Conservation (phyloP, 92 coral and sea anemone species). For the Micromussa lordhowensis region DNA sequence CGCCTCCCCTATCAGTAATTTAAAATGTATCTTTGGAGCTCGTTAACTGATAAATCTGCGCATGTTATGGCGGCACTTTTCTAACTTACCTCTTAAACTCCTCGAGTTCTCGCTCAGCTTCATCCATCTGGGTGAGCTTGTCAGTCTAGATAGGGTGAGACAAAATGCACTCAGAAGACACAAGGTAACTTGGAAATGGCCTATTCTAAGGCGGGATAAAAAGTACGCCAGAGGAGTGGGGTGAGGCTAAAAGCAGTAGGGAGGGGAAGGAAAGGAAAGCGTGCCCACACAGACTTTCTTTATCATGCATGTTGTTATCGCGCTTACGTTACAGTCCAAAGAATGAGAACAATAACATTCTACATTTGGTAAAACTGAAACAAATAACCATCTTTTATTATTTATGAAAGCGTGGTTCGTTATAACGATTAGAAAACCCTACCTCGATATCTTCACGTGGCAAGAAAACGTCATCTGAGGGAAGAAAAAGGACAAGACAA, state of each 20-base stretch:
- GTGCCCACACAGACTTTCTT: neutral
- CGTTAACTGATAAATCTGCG: no score
- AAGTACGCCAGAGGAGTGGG: neutral
- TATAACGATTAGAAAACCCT: neutral
- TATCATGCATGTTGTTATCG: no score
- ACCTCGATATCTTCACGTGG: conserved; percentile 74
- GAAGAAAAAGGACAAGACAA: neutral
- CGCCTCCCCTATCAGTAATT: no score
- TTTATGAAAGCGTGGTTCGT: no score
- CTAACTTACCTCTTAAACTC: conserved; percentile 67
- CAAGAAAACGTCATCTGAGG: conserved; percentile 71
- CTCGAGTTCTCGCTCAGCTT: conserved; percentile 75
- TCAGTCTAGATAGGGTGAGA: conserved; percentile 6
- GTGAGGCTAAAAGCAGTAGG: neutral
- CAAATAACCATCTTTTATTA: no score
- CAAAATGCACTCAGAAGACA: no score
- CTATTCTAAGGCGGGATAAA: neutral
- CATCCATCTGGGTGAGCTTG: conserved; percentile 59
- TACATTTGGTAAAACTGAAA: no score
- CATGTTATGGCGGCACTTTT: no score
- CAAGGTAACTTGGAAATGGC: no score
- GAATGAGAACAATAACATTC: neutral
- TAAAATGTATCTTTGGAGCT: no score
- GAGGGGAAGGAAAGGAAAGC: neutral
- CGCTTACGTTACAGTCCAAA: neutral